Percentiles rank a stretch among this genome's conserved stretches.
phyloP scores from a whole-genome alignment of 2,113 vertebrate species.

The Struthio camelus region DNA sequence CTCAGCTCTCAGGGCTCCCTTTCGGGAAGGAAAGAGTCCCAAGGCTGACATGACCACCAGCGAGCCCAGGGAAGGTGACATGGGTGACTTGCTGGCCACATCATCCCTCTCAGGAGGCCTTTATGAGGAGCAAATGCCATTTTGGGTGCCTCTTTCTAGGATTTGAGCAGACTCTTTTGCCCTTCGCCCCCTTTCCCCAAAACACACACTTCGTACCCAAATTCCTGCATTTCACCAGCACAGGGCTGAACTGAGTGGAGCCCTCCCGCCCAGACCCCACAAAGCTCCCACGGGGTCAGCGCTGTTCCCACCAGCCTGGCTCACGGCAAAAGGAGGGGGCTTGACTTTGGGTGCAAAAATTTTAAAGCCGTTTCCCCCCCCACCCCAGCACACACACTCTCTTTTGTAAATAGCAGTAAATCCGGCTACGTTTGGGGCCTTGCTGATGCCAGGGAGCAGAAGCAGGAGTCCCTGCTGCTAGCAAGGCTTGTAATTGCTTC shows the following conservation, averaged over 20 bases:
- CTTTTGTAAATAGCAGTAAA: neutral
- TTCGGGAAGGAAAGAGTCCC: neutral
- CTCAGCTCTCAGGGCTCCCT: neutral
- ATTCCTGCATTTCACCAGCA: neutral
- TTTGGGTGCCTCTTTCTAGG: neutral
- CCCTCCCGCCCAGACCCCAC: neutral
- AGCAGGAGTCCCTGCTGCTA: neutral
- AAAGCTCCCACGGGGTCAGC: accelerated
- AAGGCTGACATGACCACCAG: neutral
- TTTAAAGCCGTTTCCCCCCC: neutral
- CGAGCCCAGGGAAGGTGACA: neutral
- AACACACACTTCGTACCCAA: neutral
- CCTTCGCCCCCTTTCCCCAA: neutral
- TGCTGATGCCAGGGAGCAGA: neutral
- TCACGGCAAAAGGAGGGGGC: accelerated
- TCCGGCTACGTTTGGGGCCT: neutral
- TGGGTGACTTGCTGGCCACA: neutral
- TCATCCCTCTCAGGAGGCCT: neutral
- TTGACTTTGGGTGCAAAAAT: neutral
- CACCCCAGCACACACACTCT: neutral
- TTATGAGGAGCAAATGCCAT: accelerated
- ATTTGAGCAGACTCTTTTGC: neutral
- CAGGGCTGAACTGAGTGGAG: neutral
- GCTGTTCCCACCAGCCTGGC: neutral
- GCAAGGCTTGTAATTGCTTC: neutral